Evolutionary conservation across 2,888 invertebrate genomes (phyloP), one percentile per base, ranked within the genome.

Genomic region (Axea sp.): DNA sequence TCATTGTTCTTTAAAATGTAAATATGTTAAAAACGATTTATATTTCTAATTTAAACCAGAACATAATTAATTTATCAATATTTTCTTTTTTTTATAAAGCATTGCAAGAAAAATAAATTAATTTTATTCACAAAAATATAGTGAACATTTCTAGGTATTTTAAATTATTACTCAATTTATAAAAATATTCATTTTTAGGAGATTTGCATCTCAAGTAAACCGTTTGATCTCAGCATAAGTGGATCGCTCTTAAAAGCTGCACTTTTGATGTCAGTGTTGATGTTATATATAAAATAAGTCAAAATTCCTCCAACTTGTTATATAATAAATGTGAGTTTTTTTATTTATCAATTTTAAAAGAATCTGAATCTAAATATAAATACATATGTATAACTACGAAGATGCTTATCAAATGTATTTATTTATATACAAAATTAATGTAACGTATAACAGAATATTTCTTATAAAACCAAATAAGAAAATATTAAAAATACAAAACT

Each of bases 401-500:
- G 1, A 15, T 57, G 15, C 24, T 41, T 57, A 43, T 57, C 22
- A 31, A 57, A 57, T 57, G 15, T 19, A 43, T 57, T 57, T 57
- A 57, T 57, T 43, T 57, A 43, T 33, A 57, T 55, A 12, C 11
- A 41, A 31, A 57, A 14, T 14, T 12, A 57, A 57, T 43, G 24
- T 7, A 22, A 28, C 5, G 12, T 33, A 5, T 26, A 28, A 57
- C 24, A 26, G 15, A 43, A 26, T 26, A 14, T 37, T 37, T 12
- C n/a, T 57, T 15, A 5, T 12, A 43, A 57, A 57, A 14, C 6
- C 7, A 57, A 43, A 15, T n/a, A 37, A 19, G n/a, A 12, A 59
- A 33, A 59, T 59, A 59, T 45, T 28, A 26, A 59, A 59, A 35
- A 26, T 59, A 59, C 33, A 33, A 45, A 45, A 35, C 30, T 14